Evolutionary conservation across 2,797 vertebrate genomes (phyloP), one percentile per base, ranked within the genome.

Genomic region (Enteromius radiatus): DNA sequence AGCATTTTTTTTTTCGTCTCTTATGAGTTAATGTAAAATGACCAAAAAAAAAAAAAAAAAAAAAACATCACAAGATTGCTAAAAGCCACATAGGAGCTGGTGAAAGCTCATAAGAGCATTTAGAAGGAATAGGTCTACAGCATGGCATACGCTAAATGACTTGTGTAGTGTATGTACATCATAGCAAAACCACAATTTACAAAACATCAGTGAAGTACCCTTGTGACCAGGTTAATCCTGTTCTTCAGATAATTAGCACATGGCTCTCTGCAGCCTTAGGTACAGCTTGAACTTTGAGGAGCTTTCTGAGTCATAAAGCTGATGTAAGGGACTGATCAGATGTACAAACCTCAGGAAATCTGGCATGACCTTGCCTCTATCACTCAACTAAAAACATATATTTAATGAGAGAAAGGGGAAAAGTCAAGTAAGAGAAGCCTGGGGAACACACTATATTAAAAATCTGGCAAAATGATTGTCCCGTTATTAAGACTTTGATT

Each of bases 241-340:
- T 52, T 73, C 71, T 67, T 17, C 7, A 59, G 38, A 68, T 59
- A 68, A 74, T 80, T 36, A 75, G 41, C 81, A 59, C 49, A 45
- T 41, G 65, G 64, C 70, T 76, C 23, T 68, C 38, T 76, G 45
- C 67, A 54, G 45, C 64, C 84, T 61, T 49, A 6, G 78, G 85
- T 65, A 54, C 64, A 84, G 26, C 21, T 71, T 80, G 76, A 87
- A 86, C 80, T 88, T 87, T 81, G 78, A 70, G 56, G 86, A 64
- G 79, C 52, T 82, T 21, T 65, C 68, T 84, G 80, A 84, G 87
- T 90, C 86, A 84, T 52, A 54, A 78, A 85, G 76, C 81, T 86
- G 76, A 89, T 84, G 69, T 81, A 67, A 7, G 12, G 82, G 43
- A 84, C 59, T 69, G 91, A 76, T 84, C 78, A 84, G 47, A 78